Evolutionary conservation across 2,888 invertebrate species (phyloP).

Genomic region (Neelides folsomi): DNA sequence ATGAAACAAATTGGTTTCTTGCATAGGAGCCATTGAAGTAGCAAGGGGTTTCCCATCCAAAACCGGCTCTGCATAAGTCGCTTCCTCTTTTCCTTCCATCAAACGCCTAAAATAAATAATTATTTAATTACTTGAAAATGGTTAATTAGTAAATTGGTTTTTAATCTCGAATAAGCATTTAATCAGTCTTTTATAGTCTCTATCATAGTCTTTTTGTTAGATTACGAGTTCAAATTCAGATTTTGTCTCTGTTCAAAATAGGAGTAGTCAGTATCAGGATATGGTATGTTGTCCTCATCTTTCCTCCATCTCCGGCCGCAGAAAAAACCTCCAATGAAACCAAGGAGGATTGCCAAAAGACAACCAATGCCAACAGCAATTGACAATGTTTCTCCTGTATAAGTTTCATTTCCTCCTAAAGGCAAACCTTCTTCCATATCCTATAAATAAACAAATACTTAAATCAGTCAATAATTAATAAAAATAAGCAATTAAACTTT

Average conservation of each 20-base stretch:
- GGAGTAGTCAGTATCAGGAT: constrained; percentile 85
- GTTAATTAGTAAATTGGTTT: no score
- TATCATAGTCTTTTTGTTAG: no score
- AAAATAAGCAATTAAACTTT: no score
- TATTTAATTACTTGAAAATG: no score
- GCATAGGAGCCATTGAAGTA: constrained; percentile 33
- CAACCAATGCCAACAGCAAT: constrained; percentile 68
- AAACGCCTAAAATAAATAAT: constrained; percentile 6
- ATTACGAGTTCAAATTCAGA: constrained; percentile 50
- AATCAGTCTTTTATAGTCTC: no score
- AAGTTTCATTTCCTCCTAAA: constrained; percentile 35
- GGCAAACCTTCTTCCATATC: no score
- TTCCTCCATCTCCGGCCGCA: constrained; percentile 42
- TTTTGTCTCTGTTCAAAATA: constrained; percentile 87
- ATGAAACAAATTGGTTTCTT: constrained; percentile 33
- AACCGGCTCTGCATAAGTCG: constrained; percentile 45
- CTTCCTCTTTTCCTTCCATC: constrained; percentile 45
- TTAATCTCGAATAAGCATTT: no score
- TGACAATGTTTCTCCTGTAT: constrained; percentile 65
- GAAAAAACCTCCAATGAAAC: constrained; percentile 62
- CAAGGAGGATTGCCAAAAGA: constrained; percentile 63
- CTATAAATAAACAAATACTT: no score
- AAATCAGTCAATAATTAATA: no score
- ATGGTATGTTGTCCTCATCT: constrained; percentile 82
- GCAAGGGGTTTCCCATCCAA: constrained; percentile 47